A percentile compares a stretch with the other conserved stretches of the same genome.
phyloP scores from a whole-genome alignment of 2,888 invertebrate genomes.

The Chymomyza procnemis region DNA sequence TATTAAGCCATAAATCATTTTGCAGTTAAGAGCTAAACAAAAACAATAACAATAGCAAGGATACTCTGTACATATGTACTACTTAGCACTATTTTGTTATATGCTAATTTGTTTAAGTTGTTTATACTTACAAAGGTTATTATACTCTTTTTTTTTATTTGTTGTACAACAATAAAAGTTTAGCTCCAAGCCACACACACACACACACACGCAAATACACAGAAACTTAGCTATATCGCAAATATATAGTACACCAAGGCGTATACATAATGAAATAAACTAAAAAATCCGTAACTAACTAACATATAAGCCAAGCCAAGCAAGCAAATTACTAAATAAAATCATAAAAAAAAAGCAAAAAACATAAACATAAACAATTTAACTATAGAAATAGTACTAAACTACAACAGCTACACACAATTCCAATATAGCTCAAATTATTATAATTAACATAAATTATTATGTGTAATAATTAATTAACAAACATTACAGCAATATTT shows the following conservation, averaged over 20 bases:
- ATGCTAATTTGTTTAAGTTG: not conserved
- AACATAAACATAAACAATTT: not conserved
- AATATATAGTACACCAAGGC: conserved; percentile 6
- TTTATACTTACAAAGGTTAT: not conserved
- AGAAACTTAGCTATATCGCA: conserved; percentile 13
- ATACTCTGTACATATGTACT: conserved; percentile 6
- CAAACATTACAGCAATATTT: not conserved
- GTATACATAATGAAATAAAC: conserved; percentile 20
- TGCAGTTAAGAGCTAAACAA: not conserved
- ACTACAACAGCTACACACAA: conserved; percentile 6
- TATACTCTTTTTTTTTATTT: too few relatives aligned
- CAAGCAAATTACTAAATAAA: not conserved
- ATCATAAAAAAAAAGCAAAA: not conserved
- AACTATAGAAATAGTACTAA: not conserved
- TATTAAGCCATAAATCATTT: not conserved
- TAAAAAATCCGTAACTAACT: conserved; percentile 26
- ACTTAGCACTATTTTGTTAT: not conserved
- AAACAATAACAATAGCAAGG: conserved; percentile 17
- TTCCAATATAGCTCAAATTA: conserved; percentile 4
- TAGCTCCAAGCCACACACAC: conserved; percentile 67
- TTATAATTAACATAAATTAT: not conserved
- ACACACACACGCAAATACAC: too few relatives aligned
- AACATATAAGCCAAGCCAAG: conserved; percentile 20
- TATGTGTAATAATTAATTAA: not conserved
- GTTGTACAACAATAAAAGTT: conserved; percentile 43